phyloP scores from a whole-genome alignment of 2,797 vertebrate species.

The Coccyzus lansbergi region DNA sequence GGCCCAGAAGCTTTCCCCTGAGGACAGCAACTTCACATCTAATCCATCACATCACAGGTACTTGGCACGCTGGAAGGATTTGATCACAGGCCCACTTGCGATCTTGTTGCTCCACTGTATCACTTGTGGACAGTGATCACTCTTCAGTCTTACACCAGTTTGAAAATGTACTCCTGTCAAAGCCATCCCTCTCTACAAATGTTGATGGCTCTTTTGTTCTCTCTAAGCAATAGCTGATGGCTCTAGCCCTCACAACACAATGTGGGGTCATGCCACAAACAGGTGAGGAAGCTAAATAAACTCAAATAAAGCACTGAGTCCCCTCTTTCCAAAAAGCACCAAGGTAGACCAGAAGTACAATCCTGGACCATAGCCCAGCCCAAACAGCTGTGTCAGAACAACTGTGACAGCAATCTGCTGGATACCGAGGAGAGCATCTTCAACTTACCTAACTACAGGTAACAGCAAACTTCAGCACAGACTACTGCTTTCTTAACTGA shows the following conservation, averaged over 20 bases:
- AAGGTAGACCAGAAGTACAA: not conserved
- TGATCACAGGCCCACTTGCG: not conserved
- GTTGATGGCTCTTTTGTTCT: not conserved
- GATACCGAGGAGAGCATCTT: not conserved
- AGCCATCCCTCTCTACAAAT: not conserved
- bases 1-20: not conserved
- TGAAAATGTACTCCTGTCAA: not conserved
- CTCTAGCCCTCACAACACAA: not conserved
- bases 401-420: not conserved
- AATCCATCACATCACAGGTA: not conserved
- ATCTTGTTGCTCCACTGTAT: not conserved
- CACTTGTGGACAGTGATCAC: not conserved
- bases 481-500: not conserved
- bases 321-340: not conserved
- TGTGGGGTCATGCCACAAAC: rapidly evolving
- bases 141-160: not conserved
- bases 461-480: not conserved
- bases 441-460: not conserved
- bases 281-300: not conserved
- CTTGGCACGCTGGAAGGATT: not conserved
- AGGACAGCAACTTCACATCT: not conserved
- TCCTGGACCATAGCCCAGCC: not conserved
- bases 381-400: not conserved
- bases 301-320: not conserved
- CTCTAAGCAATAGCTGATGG: not conserved